Conservation (phyloP, 1,140 invertebrate genomes). For the Condylostylus longicornis region DNA sequence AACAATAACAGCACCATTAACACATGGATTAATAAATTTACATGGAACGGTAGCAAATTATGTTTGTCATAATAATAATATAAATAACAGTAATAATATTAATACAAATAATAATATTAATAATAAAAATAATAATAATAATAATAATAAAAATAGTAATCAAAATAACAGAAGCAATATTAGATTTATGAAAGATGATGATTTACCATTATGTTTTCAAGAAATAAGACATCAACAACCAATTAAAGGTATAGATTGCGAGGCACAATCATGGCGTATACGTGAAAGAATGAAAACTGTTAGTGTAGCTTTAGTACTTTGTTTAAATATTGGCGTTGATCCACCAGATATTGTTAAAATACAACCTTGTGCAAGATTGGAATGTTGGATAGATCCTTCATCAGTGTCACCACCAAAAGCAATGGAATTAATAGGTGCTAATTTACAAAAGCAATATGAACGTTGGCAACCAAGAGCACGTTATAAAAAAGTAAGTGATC, state of each 20-base stretch:
- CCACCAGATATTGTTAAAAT: conserved; percentile 97
- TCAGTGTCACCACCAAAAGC: conserved; percentile 84
- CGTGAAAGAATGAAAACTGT: conserved; percentile 81
- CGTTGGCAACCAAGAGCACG: conserved; percentile 93
- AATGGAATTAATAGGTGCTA: conserved; percentile 78
- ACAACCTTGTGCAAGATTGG: conserved; percentile 83
- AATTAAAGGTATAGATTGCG: conserved; percentile 15
- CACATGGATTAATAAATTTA: too few species aligned
- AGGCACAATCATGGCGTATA: conserved; percentile 21
- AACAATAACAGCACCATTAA: too few species aligned
- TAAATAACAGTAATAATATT: too few species aligned
- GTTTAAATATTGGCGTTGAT: conserved; percentile 97
- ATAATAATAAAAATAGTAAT: too few species aligned
- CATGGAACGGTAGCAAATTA: too few species aligned
- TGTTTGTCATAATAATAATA: too few species aligned
- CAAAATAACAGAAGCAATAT: too few species aligned
- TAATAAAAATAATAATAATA: too few species aligned
- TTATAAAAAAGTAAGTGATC: conserved; percentile 93
- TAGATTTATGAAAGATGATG: conserved; percentile 9
- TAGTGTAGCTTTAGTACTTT: conserved; percentile 95
- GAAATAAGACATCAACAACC: conserved; percentile 23
- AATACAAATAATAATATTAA: too few species aligned
- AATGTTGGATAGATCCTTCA: conserved; percentile 93
- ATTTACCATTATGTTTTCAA: conserved; percentile 20
- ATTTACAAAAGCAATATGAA: conserved; percentile 91